These are phyloP conservation scores for Crocuta crocuta DNA, from an alignment of 2,113 vertebrate species.

Conservation along the genomic window DNA sequence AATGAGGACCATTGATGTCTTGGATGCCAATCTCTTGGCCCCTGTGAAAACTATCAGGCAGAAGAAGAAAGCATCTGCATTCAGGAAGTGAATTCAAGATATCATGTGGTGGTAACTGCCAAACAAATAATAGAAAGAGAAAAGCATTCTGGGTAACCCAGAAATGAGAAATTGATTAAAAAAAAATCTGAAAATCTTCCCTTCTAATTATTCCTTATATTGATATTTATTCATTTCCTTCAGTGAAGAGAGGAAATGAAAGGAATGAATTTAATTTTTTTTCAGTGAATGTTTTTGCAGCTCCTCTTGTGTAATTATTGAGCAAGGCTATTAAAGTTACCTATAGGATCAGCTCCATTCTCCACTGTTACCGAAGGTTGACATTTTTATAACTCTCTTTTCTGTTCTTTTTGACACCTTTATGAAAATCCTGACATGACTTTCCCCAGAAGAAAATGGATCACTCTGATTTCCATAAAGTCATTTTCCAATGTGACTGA, in stretches of 20 bases:
- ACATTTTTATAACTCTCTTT: constrained; percentile 14
- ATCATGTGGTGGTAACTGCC: constrained; percentile 72
- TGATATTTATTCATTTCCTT: constrained; percentile 72
- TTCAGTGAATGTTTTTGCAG: constrained; percentile 31
- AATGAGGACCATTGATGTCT: neutral
- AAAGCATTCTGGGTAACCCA: constrained; percentile 28
- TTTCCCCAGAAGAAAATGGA: neutral
- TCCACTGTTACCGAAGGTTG: constrained; percentile 18
- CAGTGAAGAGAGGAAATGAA: constrained; percentile 70
- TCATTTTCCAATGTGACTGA: neutral
- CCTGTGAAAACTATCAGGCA: constrained; percentile 57
- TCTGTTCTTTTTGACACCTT: constrained; percentile 41
- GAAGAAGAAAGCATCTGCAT: constrained; percentile 65
- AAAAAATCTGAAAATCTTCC: constrained; percentile 62
- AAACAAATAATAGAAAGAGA: constrained; percentile 63
- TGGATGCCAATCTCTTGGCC: constrained; percentile 57
- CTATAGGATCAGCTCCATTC: constrained; percentile 31
- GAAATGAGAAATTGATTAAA: constrained; percentile 71
- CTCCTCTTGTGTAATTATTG: constrained; percentile 59
- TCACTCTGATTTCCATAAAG: neutral
- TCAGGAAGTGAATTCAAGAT: constrained; percentile 70
- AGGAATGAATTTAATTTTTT: constrained; percentile 77
- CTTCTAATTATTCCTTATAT: constrained; percentile 74
- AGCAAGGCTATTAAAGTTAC: constrained; percentile 23
- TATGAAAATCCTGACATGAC: constrained; percentile 37